These are phyloP conservation scores for Calameuta idolon DNA, from an alignment of 2,888 invertebrate species.

Conservation along the genomic window DNA sequence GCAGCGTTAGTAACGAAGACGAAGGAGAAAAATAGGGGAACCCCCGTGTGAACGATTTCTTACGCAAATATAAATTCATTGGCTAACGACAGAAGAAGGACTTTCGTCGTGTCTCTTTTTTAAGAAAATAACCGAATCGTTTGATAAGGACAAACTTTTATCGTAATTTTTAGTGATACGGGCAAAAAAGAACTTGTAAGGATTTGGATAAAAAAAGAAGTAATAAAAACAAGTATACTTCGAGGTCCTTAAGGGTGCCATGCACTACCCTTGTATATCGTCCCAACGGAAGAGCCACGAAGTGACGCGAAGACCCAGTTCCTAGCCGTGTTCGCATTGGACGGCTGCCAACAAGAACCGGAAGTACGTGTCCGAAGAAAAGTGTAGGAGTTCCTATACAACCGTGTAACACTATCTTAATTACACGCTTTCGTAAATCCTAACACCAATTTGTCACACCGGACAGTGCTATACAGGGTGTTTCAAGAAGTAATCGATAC, in stretches of 20 bases:
- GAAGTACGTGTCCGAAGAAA: conserved; percentile 30
- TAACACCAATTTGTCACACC: background rate
- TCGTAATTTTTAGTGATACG: background rate
- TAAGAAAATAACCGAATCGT: background rate
- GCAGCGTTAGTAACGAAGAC: background rate
- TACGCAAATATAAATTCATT: background rate
- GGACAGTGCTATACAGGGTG: background rate
- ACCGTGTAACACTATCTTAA: conserved; percentile 29
- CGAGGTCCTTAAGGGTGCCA: background rate
- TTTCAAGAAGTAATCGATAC: background rate
- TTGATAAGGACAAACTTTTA: background rate
- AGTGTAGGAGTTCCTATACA: conserved; percentile 11
- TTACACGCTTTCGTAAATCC: conserved; percentile 26
- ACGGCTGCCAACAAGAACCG: conserved; percentile 40
- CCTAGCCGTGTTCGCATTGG: conserved; percentile 49
- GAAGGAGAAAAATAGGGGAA: background rate
- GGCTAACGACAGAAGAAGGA: background rate
- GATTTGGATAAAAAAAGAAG: background rate
- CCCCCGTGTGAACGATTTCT: background rate
- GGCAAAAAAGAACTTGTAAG: background rate
- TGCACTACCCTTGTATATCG: background rate
- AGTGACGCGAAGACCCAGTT: conserved; percentile 40
- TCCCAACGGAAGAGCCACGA: conserved; percentile 8
- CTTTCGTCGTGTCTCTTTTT: no score
- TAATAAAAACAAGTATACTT: background rate